Percentiles rank a stretch among this genome's conserved stretches.
Conservation (phyloP, 2,888 invertebrate genomes). For the Thelaira solivaga region DNA sequence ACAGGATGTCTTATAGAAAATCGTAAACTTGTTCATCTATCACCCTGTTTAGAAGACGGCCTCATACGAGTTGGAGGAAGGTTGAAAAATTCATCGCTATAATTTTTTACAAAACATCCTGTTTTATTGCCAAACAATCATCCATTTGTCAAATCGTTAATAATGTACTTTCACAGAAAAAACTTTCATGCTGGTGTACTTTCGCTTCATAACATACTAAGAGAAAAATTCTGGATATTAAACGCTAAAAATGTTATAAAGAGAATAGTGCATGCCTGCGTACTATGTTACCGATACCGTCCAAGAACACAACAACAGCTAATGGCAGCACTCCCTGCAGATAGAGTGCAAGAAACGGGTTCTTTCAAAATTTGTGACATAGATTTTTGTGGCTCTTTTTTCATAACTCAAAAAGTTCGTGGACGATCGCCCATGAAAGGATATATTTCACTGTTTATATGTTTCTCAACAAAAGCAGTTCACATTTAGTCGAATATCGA, state of each 20-base stretch:
- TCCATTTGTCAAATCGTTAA: conserved; percentile 4
- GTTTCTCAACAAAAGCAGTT: conserved; percentile 14
- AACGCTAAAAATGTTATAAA: not conserved
- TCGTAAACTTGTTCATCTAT: not conserved
- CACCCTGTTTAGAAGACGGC: not conserved
- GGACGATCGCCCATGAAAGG: not conserved
- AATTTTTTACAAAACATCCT: conserved; percentile 1
- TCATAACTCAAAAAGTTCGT: conserved; percentile 4
- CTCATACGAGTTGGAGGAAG: conserved; percentile 1
- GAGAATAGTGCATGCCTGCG: not conserved
- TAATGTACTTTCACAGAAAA: not conserved
- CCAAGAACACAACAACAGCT: not conserved
- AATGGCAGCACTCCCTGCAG: not conserved
- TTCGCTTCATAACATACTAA: conserved; percentile 2
- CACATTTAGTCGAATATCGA: conserved; percentile 6
- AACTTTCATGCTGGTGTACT: conserved; percentile 1
- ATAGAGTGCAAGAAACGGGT: not conserved
- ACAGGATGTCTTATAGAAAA: not conserved
- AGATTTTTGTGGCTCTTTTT: not conserved
- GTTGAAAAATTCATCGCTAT: not conserved
- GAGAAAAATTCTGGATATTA: not conserved
- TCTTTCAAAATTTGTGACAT: not conserved
- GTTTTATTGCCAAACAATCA: not conserved
- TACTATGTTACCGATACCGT: not conserved
- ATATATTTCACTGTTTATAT: conserved; percentile 20